Evolutionary conservation across 2,888 invertebrate genomes (phyloP).

Genomic region (Pheosia gnoma): DNA sequence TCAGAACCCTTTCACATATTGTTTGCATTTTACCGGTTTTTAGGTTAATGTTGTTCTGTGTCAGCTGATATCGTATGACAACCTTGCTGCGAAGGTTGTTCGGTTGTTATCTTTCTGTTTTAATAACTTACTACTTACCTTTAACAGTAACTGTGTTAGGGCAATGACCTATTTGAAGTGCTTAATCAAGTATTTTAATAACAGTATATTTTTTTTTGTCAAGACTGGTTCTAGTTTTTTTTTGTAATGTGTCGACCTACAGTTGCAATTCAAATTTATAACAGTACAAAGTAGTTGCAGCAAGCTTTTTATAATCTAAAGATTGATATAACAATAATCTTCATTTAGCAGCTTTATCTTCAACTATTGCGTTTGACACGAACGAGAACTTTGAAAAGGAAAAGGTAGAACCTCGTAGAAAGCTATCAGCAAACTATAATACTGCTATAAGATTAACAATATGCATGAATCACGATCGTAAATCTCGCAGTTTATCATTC

Average conservation of each 20-base stretch:
- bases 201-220: background rate
- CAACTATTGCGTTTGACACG: background rate
- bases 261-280: background rate
- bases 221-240: background rate
- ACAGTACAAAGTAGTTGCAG: background rate
- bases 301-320: background rate
- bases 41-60: slow-evolving; percentile 48
- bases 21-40: slow-evolving; percentile 42
- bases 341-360: too few species aligned
- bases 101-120: slow-evolving; percentile 40
- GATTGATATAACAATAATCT: too few species aligned
- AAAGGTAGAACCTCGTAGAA: background rate
- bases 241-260: background rate
- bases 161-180: slow-evolving; percentile 36
- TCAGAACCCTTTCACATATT: slow-evolving; percentile 16
- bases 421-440: background rate
- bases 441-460: background rate
- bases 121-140: slow-evolving; percentile 33
- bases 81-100: slow-evolving; percentile 50
- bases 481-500: slow-evolving; percentile 34
- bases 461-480: slow-evolving; percentile 29
- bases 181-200: slow-evolving; percentile 2
- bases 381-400: background rate
- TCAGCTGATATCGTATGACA: slow-evolving; percentile 43
- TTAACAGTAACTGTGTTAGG: slow-evolving; percentile 42